Base-by-base conservation (phyloP, 2,113 vertebrate species). In the Pipra filicauda region DNA sequence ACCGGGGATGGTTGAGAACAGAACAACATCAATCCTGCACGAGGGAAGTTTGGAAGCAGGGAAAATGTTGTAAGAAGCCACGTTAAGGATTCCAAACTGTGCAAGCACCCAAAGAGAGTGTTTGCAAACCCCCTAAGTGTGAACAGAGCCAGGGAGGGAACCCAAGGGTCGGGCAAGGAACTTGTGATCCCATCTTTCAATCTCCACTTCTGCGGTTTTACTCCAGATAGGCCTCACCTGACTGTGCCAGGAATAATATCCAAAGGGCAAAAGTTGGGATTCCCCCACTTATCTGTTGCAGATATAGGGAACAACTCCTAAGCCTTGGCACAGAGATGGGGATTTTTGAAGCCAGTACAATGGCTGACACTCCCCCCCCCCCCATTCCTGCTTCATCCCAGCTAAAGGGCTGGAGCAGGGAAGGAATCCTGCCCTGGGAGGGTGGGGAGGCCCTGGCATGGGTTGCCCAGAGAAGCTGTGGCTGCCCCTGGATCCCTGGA, bases 1-100 rank as follows among this genome's bases (percentile, higher is more conserved):
- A n/a, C 26, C 0, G 0, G 75, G 24, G 35, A 12, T 2, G n/a
- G 13, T 13, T 31, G 12, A 12, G 35, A 43, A 23, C 10, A 7
- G 11, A 46, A n/a, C 33, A 23, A 5, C 8, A 20, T 24, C 51
- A 43, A 3, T 31, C 57, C 46, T 37, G 57, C 46, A 43, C 0
- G 4, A 83, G 81, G 39, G 8, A 31, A 66, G 49, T 15, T 33
- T 6, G 74, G 17, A 58, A 71, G 35, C 4, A n/a, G n/a, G 33
- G 31, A 58, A 75, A 37, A 33, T 22, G 12, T 6, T 9, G 1
- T 4, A 39, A 74, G 37, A 21, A 80, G 44, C 35, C 44, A 43
- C 44, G 6, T 31, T 61, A 37, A 14, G 12, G 5, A 48, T 54
- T 59, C 55, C 59, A n/a, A 84, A 43, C 10, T 1, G 7, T 3